Conservation (phyloP, 92 coral and sea anemone genomes). For the Zoanthus sansibaricus region DNA sequence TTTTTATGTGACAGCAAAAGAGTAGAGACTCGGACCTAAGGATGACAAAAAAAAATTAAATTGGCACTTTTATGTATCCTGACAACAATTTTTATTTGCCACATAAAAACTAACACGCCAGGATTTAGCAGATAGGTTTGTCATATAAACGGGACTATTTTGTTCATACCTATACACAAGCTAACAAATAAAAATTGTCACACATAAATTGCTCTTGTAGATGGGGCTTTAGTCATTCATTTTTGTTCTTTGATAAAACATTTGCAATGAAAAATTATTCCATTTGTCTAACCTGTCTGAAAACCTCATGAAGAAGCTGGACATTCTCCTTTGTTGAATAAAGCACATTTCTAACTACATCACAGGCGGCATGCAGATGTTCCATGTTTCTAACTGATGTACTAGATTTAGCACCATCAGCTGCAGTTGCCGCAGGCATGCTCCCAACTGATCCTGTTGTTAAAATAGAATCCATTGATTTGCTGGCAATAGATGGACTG, state of each 20-base stretch:
- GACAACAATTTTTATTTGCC: too few species aligned
- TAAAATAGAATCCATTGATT: constrained; percentile 75
- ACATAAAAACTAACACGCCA: too few species aligned
- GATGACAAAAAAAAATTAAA: too few species aligned
- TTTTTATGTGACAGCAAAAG: too few species aligned
- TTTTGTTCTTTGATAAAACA: background rate
- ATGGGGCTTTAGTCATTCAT: background rate
- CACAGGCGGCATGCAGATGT: constrained; percentile 84
- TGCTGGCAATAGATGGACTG: constrained; percentile 63
- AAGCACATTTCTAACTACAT: constrained; percentile 85
- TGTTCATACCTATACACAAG: too few species aligned
- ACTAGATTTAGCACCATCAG: constrained; percentile 50
- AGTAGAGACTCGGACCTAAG: too few species aligned
- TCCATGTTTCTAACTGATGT: constrained; percentile 70
- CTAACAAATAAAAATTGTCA: too few species aligned
- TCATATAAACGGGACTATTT: too few species aligned
- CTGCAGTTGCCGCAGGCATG: constrained; percentile 56
- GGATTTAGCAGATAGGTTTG: too few species aligned
- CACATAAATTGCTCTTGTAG: too few species aligned
- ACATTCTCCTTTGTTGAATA: constrained; percentile 94
- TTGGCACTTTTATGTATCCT: too few species aligned
- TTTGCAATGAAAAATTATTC: background rate
- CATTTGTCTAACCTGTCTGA: constrained; percentile 79
- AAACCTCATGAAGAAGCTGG: constrained; percentile 92
- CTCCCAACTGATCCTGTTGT: constrained; percentile 69